These are phyloP conservation scores for Corythaixoides concolor DNA, from an alignment of 2,113 vertebrate species.

Conservation along the genomic window DNA sequence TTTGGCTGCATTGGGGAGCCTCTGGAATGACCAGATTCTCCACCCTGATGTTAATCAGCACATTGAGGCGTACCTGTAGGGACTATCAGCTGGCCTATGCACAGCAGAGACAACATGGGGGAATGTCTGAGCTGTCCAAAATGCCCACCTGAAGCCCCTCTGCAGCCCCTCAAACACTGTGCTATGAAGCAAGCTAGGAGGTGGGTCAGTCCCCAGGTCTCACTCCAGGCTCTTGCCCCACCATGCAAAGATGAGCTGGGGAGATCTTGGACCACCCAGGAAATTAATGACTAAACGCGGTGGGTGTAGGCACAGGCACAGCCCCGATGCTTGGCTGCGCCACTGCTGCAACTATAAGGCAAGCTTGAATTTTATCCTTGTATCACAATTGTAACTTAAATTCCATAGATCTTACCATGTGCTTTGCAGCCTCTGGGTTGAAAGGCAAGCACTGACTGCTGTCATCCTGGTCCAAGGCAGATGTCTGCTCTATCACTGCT, in stretches of 20 bases:
- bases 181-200: background rate
- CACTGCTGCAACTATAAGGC: background rate
- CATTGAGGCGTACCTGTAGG: background rate
- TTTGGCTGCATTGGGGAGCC: background rate
- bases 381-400: background rate
- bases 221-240: background rate
- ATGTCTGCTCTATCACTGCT: background rate
- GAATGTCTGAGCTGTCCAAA: background rate
- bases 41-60: background rate
- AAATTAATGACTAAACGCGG: fast-evolving
- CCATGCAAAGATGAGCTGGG: fast-evolving
- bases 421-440: background rate
- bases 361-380: background rate
- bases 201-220: background rate
- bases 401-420: background rate
- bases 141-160: background rate
- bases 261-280: background rate
- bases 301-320: background rate
- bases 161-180: background rate
- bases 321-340: fast-evolving
- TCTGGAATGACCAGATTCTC: background rate
- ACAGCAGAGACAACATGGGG: fast-evolving
- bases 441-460: background rate
- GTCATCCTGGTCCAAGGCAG: background rate
- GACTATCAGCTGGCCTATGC: background rate